Percentiles rank a stretch among this genome's conserved stretches.
These are phyloP conservation scores for Chaetorhynchus papuensis DNA, from an alignment of 2,113 vertebrate genomes.

Conservation along the genomic window DNA sequence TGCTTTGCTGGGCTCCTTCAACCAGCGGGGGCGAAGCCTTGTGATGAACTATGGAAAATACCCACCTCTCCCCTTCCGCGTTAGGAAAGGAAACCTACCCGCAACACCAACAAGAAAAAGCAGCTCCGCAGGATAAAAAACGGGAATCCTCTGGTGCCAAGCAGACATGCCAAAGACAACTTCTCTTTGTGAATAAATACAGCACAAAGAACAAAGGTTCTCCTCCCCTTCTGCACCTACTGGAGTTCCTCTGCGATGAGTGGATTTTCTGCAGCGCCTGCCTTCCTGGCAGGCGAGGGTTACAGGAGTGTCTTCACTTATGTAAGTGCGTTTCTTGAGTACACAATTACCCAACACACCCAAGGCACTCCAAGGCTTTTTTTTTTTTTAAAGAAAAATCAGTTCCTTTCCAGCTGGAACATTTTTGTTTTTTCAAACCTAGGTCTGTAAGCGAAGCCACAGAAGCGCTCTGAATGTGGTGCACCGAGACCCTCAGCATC, in stretches of 20 bases:
- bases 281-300: slow-evolving; percentile 1
- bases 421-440: neutral
- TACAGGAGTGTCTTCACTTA: slow-evolving; percentile 48
- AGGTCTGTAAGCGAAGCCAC: neutral
- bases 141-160: neutral
- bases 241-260: neutral
- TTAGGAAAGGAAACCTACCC: neutral
- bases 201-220: neutral
- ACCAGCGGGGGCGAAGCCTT: rapidly evolving
- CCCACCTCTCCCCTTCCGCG: neutral
- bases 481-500: neutral
- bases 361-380: neutral
- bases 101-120: neutral
- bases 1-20: neutral
- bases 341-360: slow-evolving; percentile 46
- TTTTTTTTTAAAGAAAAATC: neutral
- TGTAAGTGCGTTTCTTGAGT: slow-evolving; percentile 40
- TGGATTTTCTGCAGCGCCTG: neutral
- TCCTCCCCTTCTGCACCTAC: neutral
- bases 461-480: rapidly evolving
- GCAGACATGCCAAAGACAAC: slow-evolving; percentile 2
- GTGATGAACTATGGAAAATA: neutral
- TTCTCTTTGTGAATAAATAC: neutral
- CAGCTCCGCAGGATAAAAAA: neutral
- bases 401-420: neutral